These are phyloP conservation scores for Axis porcinus DNA, from an alignment of 2,113 vertebrate species.

Conservation along the genomic window DNA sequence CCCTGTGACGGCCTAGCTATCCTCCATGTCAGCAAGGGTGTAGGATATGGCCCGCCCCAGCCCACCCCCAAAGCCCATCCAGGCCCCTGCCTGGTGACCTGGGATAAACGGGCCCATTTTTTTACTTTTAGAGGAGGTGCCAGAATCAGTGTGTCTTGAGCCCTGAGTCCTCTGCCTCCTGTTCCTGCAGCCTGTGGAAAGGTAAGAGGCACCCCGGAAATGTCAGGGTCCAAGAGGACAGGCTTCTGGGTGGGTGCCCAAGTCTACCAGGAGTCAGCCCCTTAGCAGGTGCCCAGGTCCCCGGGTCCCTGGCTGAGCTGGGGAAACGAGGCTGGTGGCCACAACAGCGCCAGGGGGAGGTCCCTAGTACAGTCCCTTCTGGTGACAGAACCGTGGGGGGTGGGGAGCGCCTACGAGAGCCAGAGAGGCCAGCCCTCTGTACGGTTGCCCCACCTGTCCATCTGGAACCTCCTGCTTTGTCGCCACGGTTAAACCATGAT, in stretches of 20 bases:
- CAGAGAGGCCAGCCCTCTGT: neutral
- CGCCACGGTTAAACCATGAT: neutral
- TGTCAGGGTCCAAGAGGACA: neutral
- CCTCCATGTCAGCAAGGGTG: neutral
- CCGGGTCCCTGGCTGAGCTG: neutral
- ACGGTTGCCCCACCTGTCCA: accelerated
- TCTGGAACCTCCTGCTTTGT: neutral
- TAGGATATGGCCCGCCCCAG: neutral
- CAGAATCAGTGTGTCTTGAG: neutral
- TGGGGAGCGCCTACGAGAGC: no score
- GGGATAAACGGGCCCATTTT: neutral
- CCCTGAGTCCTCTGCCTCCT: neutral
- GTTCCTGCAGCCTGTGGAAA: neutral
- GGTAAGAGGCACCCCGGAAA: neutral
- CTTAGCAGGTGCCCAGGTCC: neutral
- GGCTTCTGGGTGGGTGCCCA: neutral
- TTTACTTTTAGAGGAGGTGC: neutral
- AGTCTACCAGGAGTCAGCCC: neutral
- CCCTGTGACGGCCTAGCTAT: accelerated
- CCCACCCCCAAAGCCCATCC: neutral
- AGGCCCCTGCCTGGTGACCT: neutral
- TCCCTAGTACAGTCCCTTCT: neutral
- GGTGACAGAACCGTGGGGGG: neutral
- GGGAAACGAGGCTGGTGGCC: neutral
- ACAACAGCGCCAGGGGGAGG: accelerated